Percentiles rank a stretch among this genome's conserved stretches.
These are phyloP conservation scores for Octomys mimax DNA, from an alignment of 2,797 vertebrate genomes.

Conservation along the genomic window DNA sequence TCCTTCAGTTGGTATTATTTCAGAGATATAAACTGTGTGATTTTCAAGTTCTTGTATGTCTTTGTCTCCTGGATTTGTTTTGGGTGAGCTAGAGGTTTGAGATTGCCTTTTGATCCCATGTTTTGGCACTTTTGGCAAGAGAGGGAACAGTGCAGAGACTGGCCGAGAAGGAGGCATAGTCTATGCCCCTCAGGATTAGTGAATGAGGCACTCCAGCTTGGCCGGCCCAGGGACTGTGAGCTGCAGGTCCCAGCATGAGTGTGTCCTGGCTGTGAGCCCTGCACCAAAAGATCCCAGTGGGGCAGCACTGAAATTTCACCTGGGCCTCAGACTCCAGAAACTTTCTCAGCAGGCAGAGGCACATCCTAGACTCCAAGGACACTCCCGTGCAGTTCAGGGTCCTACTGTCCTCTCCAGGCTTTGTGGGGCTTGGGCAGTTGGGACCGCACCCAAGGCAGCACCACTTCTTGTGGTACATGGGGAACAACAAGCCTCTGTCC, in stretches of 20 bases:
- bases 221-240: conserved; percentile 72
- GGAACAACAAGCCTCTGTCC: conserved; percentile 85
- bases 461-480: conserved; percentile 85
- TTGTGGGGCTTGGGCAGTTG: conserved; percentile 68
- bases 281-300: conserved; percentile 85
- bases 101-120: too few species aligned
- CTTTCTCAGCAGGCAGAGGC: conserved; percentile 60
- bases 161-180: conserved; percentile 53
- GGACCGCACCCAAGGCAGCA: conserved; percentile 65
- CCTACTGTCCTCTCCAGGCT: conserved; percentile 62
- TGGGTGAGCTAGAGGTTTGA: too few species aligned
- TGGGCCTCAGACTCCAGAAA: conserved; percentile 61
- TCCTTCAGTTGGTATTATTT: too few species aligned
- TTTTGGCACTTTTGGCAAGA: neutral
- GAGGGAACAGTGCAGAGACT: conserved; percentile 72
- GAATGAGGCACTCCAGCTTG: conserved; percentile 70
- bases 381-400: conserved; percentile 62
- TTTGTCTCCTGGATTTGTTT: too few species aligned
- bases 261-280: conserved; percentile 84
- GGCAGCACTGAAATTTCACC: conserved; percentile 59
- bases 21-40: too few species aligned
- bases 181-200: conserved; percentile 70
- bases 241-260: conserved; percentile 87
- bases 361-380: conserved; percentile 63
- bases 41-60: too few species aligned